These are phyloP conservation scores for Menidia menidia DNA, from an alignment of 2,797 vertebrate genomes.

Conservation along the genomic window DNA sequence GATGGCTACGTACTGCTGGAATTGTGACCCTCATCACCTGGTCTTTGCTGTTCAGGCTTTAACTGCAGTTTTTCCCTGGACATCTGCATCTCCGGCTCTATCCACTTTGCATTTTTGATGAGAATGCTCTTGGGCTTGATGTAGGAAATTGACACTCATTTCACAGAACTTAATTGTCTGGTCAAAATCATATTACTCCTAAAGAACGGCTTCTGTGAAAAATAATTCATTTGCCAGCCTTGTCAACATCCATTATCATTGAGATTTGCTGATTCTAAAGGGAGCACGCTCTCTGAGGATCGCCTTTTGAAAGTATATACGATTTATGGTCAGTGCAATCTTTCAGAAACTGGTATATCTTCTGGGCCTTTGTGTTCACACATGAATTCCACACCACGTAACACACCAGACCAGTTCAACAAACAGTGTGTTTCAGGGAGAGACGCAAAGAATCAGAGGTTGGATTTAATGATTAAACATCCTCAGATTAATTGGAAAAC, in stretches of 20 bases:
- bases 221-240: conserved; percentile 32
- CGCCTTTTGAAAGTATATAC: conserved; percentile 39
- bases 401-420: background rate
- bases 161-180: conserved; percentile 21
- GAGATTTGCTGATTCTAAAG: conserved; percentile 37
- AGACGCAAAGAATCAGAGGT: background rate
- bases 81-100: conserved; percentile 20
- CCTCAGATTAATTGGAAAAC: conserved; percentile 17
- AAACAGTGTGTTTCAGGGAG: background rate
- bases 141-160: conserved; percentile 29
- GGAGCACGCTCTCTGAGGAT: conserved; percentile 35
- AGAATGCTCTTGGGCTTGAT: conserved; percentile 1
- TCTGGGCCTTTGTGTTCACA: conserved; percentile 1
- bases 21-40: conserved; percentile 48
- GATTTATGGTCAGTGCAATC: conserved; percentile 2
- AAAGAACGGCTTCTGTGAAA: conserved; percentile 23
- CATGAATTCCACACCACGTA: background rate
- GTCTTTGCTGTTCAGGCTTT: conserved; percentile 34
- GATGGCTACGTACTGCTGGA: conserved; percentile 18
- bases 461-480: background rate
- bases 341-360: conserved; percentile 5
- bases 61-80: conserved; percentile 20
- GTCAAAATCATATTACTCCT: conserved; percentile 36
- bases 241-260: conserved; percentile 47
- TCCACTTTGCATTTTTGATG: conserved; percentile 13